Evolutionary conservation across 2,888 invertebrate genomes (phyloP), one percentile per base, ranked within the genome.

Genomic region (Diadegma fenestrale): DNA sequence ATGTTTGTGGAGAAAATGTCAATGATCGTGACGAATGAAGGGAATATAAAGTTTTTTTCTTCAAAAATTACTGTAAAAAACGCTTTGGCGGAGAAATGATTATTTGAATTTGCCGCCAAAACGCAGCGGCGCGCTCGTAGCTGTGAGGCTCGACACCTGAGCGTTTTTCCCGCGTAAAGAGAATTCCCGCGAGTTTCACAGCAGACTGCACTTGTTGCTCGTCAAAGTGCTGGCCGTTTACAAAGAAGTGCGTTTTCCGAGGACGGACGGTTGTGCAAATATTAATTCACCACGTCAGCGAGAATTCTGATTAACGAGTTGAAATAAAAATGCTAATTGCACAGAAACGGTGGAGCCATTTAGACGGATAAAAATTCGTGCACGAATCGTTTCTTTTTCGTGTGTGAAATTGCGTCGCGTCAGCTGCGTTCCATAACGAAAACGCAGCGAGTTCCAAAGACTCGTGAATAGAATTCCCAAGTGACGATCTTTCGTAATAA

Each of bases 161-260:
- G 33, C 10, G 71, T 63, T 84, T 91, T 91, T 91, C 91, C 91
- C 91, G 90, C 91, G 89, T 88, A 85, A 88, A 88, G 87, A 22
- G 48, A 26, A 51, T 81, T 90, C 89, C 90, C 90, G 89, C 90
- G 88, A 87, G 88, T 89, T 80, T 41, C 54, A 48, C 66, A 77
- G 73, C 66, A 33, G 51, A 51, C 26, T 61, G 72, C 75, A 86
- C 68, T 85, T 82, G 86, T 84, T 72, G 82, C 64, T 41, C 2
- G 54, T 12, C 26, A 19, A 54, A n/a, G n/a, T n/a, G n/a, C n/a
- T n/a, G n/a, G n/a, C n/a, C n/a, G n/a, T n/a, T n/a, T n/a, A n/a
- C n/a, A n/a, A n/a, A n/a, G n/a, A n/a, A n/a, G n/a, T n/a, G n/a
- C n/a, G n/a, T n/a, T n/a, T n/a, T n/a, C n/a, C n/a, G n/a, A 37